Evolutionary conservation across 2,797 vertebrate genomes (phyloP), one percentile per base, ranked within the genome.

Genomic region (Cephalopachus bancanus): DNA sequence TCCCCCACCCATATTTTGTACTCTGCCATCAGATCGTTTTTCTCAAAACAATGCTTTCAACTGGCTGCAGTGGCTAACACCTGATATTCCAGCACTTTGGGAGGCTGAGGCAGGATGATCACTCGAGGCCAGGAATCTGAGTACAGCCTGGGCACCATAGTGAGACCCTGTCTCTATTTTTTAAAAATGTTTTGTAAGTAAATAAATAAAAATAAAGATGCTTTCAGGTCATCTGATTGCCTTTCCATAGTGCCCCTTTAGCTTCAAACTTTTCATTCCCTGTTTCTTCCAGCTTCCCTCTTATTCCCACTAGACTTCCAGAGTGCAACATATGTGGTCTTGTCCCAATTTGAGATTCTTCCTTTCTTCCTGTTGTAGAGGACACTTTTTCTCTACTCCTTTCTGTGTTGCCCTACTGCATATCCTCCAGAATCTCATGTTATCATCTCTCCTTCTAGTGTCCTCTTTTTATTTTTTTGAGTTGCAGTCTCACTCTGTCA

Each of bases 1-100:
- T 55, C 4, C 20, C 28, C 37, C 9, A 8, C 33, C 37, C 10
- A 11, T 33, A 53, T 85, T 87, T 64, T 85, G 0, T 65, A 51
- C 60, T 93, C 49, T 55, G 28, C 49, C 26, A 30, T 87, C 62
- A 90, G 64, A 51, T 69, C 76, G n/a, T 64, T 94, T 91, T 94
- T 83, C 76, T 92, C 78, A 37, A 89, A 85, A 64, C 28, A 24
- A 49, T 74, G 44, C 49, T 37, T 71, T 37, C 67, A 71, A 30
- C 67, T 71, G 17, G 67, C 8, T 19, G 33, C 10, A 4, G 67
- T 11, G 17, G 17, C 33, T 16, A 33, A n/a, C 33, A 4, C 67
- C 67, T 71, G 11, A 5, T 19, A n/a, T 71, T 37, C 3, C 16
- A 20, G 67, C 19, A 19, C 33, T n/a, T 71, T n/a, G 33, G 19